These are phyloP conservation scores for Thalassophryne amazonica DNA, from an alignment of 2,797 vertebrate species.

Conservation along the genomic window DNA sequence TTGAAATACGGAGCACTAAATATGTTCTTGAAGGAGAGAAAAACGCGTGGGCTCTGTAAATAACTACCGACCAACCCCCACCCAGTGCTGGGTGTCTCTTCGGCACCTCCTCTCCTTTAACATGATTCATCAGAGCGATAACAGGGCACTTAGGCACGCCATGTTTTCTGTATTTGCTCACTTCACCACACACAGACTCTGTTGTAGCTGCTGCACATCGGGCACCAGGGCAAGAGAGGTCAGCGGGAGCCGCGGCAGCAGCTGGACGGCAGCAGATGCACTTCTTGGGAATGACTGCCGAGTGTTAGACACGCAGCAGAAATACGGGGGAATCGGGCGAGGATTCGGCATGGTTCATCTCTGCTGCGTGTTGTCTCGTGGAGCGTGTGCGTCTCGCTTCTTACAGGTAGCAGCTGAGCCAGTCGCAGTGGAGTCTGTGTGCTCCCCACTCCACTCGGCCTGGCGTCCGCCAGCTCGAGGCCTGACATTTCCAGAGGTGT, in stretches of 20 bases:
- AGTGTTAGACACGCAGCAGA: slow-evolving; percentile 44
- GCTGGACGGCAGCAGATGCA: slow-evolving; percentile 60
- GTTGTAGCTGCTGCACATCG: slow-evolving; percentile 39
- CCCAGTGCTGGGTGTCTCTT: slow-evolving; percentile 42
- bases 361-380: slow-evolving; percentile 40
- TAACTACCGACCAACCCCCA: slow-evolving; percentile 30
- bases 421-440: slow-evolving; percentile 40
- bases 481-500: slow-evolving; percentile 82
- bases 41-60: slow-evolving; percentile 42
- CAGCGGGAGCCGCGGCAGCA: slow-evolving; percentile 36
- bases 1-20: slow-evolving; percentile 43
- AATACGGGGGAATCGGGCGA: slow-evolving; percentile 31
- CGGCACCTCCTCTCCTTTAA: slow-evolving; percentile 35
- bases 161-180: slow-evolving; percentile 20
- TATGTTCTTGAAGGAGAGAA: slow-evolving; percentile 44
- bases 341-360: slow-evolving; percentile 8
- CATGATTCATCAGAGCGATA: slow-evolving; percentile 57
- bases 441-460: slow-evolving; percentile 50
- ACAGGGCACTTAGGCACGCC: slow-evolving; percentile 47
- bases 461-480: slow-evolving; percentile 60
- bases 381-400: slow-evolving; percentile 28
- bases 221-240: slow-evolving; percentile 40
- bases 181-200: slow-evolving; percentile 25
- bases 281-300: slow-evolving; percentile 33
- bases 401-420: slow-evolving; percentile 66